Base-by-base conservation (phyloP, 2,888 invertebrate genomes). In the Hyalella azteca region DNA sequence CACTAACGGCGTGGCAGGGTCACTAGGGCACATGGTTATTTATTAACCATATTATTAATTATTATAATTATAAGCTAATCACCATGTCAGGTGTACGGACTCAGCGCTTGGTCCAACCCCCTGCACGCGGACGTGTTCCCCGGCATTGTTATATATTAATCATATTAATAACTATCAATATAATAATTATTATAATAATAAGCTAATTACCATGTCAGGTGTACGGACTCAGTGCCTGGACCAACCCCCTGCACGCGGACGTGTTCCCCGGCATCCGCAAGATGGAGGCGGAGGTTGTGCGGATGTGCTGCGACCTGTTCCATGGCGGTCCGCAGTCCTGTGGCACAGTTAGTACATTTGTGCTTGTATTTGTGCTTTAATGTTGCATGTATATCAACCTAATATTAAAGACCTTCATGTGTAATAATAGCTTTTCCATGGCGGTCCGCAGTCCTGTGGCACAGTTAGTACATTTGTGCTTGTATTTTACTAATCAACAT, bases 201-300 rank as follows among this genome's bases (percentile, higher is more conserved):
- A 19, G 22, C 22, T 19, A 19, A 66, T 66, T 50, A 32, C 40
- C 22, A 19, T 1, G 19, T 11, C 39, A 50, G 77, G 77, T 48
- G 48, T 48, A 77, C 39, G 83, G 92, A 0, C 90, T 92, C 86
- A 94, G 97, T 2, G 95, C 97, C 0, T 98, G 96, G 89, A 95
- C 97, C 0, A 99, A 99, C 90, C 99, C 99, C 0, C 90, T 99
- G 66, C 99, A 99, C 88, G 92, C 96, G 0, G 99, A 99, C 88
- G 91, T 99, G 40, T 99, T 99, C 88, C 98, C 98, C 7, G 98
- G 83, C 39, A 81, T 95, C 29, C 94, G 95, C 87, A 95, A 95
- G 90, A 98, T 99, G 98, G 99, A 99, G 90, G 96, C 98, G 0
- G 99, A 99, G 90, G 92, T 99, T 40, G 94, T 98, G 1, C 90